Base-by-base conservation (phyloP, 1,140 invertebrate genomes). In the Parasteatoda tepidariorum region DNA sequence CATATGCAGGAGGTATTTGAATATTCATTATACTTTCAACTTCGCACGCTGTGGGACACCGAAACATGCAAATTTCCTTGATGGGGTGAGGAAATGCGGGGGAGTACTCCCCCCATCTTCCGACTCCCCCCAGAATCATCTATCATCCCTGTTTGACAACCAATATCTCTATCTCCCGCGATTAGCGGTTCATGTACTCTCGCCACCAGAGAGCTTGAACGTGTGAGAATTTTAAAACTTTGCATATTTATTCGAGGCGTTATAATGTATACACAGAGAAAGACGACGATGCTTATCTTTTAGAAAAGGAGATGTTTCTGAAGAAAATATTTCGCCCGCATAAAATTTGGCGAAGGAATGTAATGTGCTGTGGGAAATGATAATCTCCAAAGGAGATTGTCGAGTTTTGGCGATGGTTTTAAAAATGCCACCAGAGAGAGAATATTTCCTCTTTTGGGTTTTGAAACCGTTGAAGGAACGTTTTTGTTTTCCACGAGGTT, bases 21-120 rank as follows among this genome's bases (percentile, higher is more conserved):
- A 78, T 78, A 78, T 78, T 78, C 74, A 78, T 78, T 78, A 78
- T 64, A 78, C 34, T 73, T 73, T 73, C 70, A 73, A 31, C 74
- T 24, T 26, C 9, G 74, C 18, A 66, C 34, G 74, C 74, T 30
- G 41, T 55, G 74, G 61, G 59, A 78, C 74, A 78, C 74, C 74
- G 9, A 34, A 66, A 78, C 61, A 78, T 78, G 74, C 74, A 78
- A 78, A 78, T 78, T 78, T 38, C 6, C 9, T 18, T 13, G 38
- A 9, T 48, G 26, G 71, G 31, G 0, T 24, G 31, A 48, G 24
- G 30, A 9, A 59, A n/a, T n/a, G 57, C 24, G 7, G 7, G 31
- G n/a, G n/a, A 26, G 7, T n/a, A n/a, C 18, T n/a, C 9, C n/a
- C 55, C 9, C 57, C 33, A 54, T 26, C 31, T 38, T 11, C 55